Evolutionary conservation across 2,888 invertebrate species (phyloP), one percentile per base, ranked within the genome.

Genomic region (Yponomeuta sedellus): DNA sequence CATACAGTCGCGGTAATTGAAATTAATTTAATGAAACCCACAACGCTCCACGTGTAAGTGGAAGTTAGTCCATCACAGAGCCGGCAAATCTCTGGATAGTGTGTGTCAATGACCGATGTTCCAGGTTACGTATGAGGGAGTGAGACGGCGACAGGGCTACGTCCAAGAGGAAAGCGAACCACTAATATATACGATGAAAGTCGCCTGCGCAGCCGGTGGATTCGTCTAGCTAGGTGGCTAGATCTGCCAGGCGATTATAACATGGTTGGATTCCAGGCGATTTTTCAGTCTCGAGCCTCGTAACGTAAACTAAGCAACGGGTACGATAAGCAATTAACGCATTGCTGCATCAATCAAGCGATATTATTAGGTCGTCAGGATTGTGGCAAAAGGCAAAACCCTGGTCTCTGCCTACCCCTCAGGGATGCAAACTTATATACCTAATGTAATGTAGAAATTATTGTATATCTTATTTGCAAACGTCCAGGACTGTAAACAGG

Each of bases 111-210:
- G 89, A 87, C 89, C 89, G 84, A 77, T 76, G 79, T 75, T 81
- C 82, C 83, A 81, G 82, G 82, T 83, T 75, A 85, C 56, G 64
- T 56, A n/a, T 56, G n/a, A 64, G 44, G 77, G 82, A 82, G 81
- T 73, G 84, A 79, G 85, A 83, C 75, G 76, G 77, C 80, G 77
- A 76, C 22, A 40, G 65, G 58, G n/a, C 79, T 81, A 76, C 84
- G 78, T 83, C 86, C 88, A 52, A 52, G 87, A 87, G 88, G 88
- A 88, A 88, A 88, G 88, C 87, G 83, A 57, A 87, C 88, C 88
- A 89, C 86, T 62, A 19, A 40, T n/a, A n/a, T 61, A 61, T 80
- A 82, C 83, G 87, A 65, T 84, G 88, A 88, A 86, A 87, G 86
- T 84, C 19, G 44, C n/a, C 59, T 12, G 59, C n/a, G 61, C 25